Base-by-base conservation (phyloP, 2,888 invertebrate genomes). In the Brenthis daphne region DNA sequence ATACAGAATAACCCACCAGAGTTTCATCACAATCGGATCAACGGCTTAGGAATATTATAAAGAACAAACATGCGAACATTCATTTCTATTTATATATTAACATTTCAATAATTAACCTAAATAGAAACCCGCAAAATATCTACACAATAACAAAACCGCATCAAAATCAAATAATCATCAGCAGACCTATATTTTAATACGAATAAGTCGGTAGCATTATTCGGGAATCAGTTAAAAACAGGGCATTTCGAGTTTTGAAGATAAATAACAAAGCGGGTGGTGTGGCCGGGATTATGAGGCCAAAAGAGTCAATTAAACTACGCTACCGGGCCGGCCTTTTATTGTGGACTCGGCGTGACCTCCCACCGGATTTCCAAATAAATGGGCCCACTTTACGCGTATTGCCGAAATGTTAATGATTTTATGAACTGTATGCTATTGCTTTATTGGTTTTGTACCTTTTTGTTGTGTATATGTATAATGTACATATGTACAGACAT, bases 271-370 rank as follows among this genome's bases (percentile, higher is more conserved):
- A 89, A 88, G 88, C 86, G 88, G 88, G 87, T 79, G 85, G 87
- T 82, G 84, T 84, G 85, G 82, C 85, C 82, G 84, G 84, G 78
- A 89, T 91, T 91, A 91, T 91, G 90, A 91, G 91, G 91, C 91
- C 88, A 89, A 85, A 89, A 89, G 89, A 92, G 89, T 92, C 91
- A 91, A 92, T 92, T 92, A 92, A 92, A 91, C 85, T 84, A 88
- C 85, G 89, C 89, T 89, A 86, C 90, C 85, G 89, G 88, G 86
- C 89, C 88, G 80, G 53, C 87, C 85, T 88, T 89, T 90, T 88
- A 89, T 88, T 89, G 89, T 89, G 89, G 86, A 90, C 89, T 89
- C 88, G 84, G 85, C 85, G 84, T 89, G 87, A 90, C 89, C 89
- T 89, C 87, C 87, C 89, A 82, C 82, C 85, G 88, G 87, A 89